These are phyloP conservation scores for Argopecten irradians DNA, from an alignment of 1,140 invertebrate species.

Conservation along the genomic window DNA sequence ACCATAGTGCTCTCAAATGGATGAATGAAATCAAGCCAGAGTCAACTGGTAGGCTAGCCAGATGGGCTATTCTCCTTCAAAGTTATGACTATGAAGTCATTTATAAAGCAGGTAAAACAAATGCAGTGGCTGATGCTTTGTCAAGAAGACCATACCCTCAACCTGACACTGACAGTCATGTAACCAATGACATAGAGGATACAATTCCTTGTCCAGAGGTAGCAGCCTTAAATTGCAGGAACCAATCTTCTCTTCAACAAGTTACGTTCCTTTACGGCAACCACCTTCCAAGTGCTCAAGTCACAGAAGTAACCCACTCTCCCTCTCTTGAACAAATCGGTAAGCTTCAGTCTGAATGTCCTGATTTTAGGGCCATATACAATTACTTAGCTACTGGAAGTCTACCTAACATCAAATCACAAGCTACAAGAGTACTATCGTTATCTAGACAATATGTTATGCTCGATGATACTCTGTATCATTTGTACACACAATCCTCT, in stretches of 20 bases:
- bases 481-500: constrained; percentile 49
- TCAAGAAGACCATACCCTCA: constrained; percentile 39
- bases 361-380: constrained; percentile 45
- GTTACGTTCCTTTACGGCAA: constrained; percentile 23
- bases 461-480: constrained; percentile 50
- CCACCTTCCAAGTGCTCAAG: neutral
- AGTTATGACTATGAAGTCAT: constrained; percentile 41
- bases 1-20: constrained; percentile 42
- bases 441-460: constrained; percentile 48
- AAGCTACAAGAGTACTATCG: neutral
- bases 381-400: constrained; percentile 23
- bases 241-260: neutral
- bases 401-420: constrained; percentile 36
- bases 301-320: neutral
- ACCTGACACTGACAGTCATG: neutral
- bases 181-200: constrained; percentile 22
- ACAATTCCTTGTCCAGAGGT: neutral
- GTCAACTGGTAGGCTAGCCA: constrained; percentile 25
- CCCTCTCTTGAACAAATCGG: neutral
- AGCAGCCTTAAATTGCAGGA: neutral
- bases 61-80: constrained; percentile 46
- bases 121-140: constrained; percentile 43
- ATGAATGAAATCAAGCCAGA: constrained; percentile 37
- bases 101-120: constrained; percentile 38
- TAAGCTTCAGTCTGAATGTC: constrained; percentile 47